phyloP scores from a whole-genome alignment of 2,113 vertebrate species.

The Prunella fulvescens region DNA sequence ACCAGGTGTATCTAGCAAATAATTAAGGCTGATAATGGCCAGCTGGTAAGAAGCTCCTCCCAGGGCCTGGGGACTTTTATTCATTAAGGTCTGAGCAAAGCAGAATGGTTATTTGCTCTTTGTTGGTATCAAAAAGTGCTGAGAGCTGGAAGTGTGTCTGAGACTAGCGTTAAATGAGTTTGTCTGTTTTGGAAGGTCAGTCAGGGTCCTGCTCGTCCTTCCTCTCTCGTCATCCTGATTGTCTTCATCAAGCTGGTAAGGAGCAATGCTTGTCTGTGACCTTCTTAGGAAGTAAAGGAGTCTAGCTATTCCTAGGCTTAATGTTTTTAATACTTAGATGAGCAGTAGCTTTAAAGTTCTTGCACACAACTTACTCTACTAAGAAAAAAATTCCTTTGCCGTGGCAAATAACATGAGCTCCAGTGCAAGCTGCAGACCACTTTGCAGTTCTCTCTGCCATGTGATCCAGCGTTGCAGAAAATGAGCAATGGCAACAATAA shows the following conservation, averaged over 20 bases:
- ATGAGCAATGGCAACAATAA: constrained; percentile 16
- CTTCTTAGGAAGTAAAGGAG: neutral
- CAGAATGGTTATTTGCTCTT: neutral
- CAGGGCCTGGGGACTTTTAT: neutral
- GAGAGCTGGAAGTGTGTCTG: neutral
- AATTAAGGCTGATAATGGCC: neutral
- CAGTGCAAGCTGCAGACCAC: neutral
- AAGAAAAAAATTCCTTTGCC: neutral
- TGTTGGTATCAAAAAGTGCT: neutral
- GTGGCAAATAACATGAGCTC: neutral
- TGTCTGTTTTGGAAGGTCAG: neutral
- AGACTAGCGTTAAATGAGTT: neutral
- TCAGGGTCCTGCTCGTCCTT: neutral
- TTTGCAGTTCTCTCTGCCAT: neutral
- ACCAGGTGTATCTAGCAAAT: neutral
- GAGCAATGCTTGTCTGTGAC: neutral
- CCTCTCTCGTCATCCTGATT: neutral
- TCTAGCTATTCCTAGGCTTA: neutral
- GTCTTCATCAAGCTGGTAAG: neutral
- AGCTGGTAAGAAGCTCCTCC: neutral
- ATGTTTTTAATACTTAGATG: neutral
- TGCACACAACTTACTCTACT: neutral
- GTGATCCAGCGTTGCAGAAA: neutral
- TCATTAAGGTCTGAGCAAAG: neutral
- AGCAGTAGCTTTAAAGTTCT: neutral